Conservation (phyloP, 2,888 invertebrate genomes). For the Hirtodrosophila alboralis region DNA sequence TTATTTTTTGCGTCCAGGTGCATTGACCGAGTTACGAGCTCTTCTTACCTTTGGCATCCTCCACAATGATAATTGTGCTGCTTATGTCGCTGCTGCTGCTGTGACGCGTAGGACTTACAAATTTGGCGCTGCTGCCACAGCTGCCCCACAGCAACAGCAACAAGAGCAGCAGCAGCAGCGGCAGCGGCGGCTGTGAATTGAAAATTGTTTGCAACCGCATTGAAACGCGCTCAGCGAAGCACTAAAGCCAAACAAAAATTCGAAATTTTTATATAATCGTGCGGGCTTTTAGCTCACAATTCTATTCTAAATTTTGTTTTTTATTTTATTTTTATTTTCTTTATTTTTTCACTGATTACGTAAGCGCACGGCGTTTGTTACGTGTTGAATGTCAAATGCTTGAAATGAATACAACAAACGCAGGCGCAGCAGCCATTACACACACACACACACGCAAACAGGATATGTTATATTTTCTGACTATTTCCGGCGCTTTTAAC, state of each 20-base stretch:
- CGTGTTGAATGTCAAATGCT: slow-evolving; percentile 69
- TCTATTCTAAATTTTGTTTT: slow-evolving; percentile 15
- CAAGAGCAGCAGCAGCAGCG: slow-evolving; percentile 22
- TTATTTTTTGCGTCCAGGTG: slow-evolving; percentile 45
- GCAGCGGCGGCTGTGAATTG: slow-evolving; percentile 5
- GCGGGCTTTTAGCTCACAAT: slow-evolving; percentile 13
- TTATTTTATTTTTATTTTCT: slow-evolving; percentile 2
- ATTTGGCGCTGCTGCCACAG: slow-evolving; percentile 50
- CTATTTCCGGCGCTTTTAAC: slow-evolving; percentile 38
- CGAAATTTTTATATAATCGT: slow-evolving; percentile 31
- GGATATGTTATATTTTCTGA: slow-evolving; percentile 33
- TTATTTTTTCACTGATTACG: slow-evolving; percentile 66
- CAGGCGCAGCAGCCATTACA: slow-evolving; percentile 41
- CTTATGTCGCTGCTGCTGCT: slow-evolving; percentile 61
- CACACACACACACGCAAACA: slow-evolving; percentile 31
- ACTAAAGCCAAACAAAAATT: slow-evolving; percentile 31
- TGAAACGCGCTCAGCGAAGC: slow-evolving; percentile 39
- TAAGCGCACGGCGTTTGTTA: slow-evolving; percentile 57
- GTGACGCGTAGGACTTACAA: slow-evolving; percentile 69
- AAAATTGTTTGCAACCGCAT: slow-evolving; percentile 42
- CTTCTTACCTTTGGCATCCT: slow-evolving; percentile 84
- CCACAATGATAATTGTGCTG: slow-evolving; percentile 84
- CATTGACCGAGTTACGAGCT: slow-evolving; percentile 62
- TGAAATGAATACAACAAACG: slow-evolving; percentile 29
- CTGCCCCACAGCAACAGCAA: slow-evolving; percentile 24